phyloP scores from a whole-genome alignment of 2,113 vertebrate species.

The Caranx ignobilis region DNA sequence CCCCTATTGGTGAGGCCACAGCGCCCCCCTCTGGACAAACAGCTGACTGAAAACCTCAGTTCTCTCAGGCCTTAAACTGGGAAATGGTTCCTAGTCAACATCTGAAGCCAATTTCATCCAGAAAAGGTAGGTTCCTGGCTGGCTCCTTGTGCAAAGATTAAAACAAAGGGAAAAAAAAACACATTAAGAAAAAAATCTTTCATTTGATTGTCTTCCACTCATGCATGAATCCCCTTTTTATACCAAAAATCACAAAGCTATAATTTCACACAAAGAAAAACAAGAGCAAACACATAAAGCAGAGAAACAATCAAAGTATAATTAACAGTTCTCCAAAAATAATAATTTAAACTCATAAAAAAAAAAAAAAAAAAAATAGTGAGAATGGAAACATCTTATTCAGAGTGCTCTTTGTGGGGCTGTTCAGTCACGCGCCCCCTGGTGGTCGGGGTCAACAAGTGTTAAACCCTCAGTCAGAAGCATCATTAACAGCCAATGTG shows the following conservation, averaged over 20 bases:
- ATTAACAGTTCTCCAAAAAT: constrained; percentile 68
- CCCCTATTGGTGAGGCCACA: neutral
- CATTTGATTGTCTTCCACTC: constrained; percentile 67
- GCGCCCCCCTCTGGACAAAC: constrained; percentile 44
- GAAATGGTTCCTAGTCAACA: constrained; percentile 20
- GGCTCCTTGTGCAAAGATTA: constrained; percentile 30
- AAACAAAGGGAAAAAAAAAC: neutral
- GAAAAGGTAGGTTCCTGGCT: neutral
- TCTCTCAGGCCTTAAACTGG: neutral
- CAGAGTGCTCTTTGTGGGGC: constrained; percentile 63
- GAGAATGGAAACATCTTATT: constrained; percentile 64
- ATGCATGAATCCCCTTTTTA: constrained; percentile 38
- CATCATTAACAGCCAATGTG: constrained; percentile 73
- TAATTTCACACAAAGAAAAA: constrained; percentile 54
- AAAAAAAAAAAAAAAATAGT: constrained; percentile 25
- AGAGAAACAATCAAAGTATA: constrained; percentile 65
- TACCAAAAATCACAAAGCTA: constrained; percentile 49
- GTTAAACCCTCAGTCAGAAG: constrained; percentile 58
- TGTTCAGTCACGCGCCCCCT: constrained; percentile 68
- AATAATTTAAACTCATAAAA: constrained; percentile 74
- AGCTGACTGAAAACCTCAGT: neutral
- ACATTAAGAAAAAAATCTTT: neutral
- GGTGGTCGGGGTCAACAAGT: constrained; percentile 37
- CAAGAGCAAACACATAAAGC: constrained; percentile 50
- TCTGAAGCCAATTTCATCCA: neutral